A percentile compares a stretch with the other conserved stretches of the same genome.
phyloP scores from a whole-genome alignment of 2,113 vertebrate genomes.

The Solea senegalensis region DNA sequence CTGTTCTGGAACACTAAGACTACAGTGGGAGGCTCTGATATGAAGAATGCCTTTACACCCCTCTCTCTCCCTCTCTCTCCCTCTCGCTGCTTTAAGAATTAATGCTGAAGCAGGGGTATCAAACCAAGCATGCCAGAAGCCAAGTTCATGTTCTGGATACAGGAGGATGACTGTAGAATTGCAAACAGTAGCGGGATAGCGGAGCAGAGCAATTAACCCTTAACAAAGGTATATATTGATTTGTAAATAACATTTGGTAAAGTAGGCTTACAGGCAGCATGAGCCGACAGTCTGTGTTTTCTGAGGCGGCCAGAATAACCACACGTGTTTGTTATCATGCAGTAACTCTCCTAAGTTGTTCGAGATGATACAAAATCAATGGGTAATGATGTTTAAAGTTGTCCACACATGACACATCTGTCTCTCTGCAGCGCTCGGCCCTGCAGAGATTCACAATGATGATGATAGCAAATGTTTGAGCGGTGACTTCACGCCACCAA shows the following conservation, averaged over 20 bases:
- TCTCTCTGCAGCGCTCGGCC: too few species aligned
- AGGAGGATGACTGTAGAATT: slow-evolving; percentile 3
- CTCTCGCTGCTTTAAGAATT: slow-evolving; percentile 9
- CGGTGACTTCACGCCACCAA: slow-evolving; percentile 25
- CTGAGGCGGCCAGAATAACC: background rate
- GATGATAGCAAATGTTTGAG: slow-evolving; percentile 12
- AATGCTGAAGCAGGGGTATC: slow-evolving; percentile 17
- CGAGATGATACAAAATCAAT: too few species aligned
- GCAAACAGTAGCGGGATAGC: slow-evolving; percentile 16
- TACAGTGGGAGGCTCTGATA: background rate
- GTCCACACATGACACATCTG: too few species aligned
- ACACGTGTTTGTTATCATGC: background rate
- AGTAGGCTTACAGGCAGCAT: background rate
- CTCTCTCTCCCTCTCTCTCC: background rate
- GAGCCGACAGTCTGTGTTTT: background rate
- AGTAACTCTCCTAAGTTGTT: too few species aligned
- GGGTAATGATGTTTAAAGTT: too few species aligned
- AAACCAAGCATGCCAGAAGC: slow-evolving; percentile 9
- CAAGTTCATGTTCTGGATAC: slow-evolving; percentile 21
- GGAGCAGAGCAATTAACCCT: slow-evolving; percentile 6
- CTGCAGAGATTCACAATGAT: background rate
- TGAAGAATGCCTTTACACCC: background rate
- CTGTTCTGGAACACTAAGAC: background rate
- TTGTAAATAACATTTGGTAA: slow-evolving; percentile 2
- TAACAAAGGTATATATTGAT: slow-evolving; percentile 18